phyloP scores from a whole-genome alignment of 1,140 invertebrate species.

The Physella acuta region DNA sequence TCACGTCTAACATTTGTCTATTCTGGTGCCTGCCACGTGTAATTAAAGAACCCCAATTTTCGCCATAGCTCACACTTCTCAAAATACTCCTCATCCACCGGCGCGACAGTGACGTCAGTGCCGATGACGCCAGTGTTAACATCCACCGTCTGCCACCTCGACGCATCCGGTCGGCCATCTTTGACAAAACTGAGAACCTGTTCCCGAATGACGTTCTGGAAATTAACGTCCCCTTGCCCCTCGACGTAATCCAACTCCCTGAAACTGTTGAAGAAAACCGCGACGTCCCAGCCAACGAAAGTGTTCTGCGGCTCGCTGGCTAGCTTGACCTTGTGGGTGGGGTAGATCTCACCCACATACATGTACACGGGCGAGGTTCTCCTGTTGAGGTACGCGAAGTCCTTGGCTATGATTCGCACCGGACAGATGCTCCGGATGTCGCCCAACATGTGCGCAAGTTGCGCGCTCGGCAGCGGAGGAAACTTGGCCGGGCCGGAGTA shows the following conservation, averaged over 20 bases:
- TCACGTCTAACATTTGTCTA: too few species aligned
- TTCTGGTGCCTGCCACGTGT: slow-evolving; percentile 7
- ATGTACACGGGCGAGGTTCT: neutral
- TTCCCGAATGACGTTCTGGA: slow-evolving; percentile 33
- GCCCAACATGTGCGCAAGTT: slow-evolving; percentile 1
- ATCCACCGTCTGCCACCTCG: slow-evolving; percentile 29
- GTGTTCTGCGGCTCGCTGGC: slow-evolving; percentile 5
- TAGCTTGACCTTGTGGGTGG: neutral
- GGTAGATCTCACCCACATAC: slow-evolving; percentile 14
- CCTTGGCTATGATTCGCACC: neutral
- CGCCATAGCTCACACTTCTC: slow-evolving; percentile 13
- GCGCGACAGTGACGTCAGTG: slow-evolving; percentile 9
- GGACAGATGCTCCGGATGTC: slow-evolving; percentile 14
- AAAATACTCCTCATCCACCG: neutral
- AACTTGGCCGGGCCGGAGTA: slow-evolving; percentile 1
- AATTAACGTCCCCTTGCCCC: slow-evolving; percentile 31
- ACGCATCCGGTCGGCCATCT: slow-evolving; percentile 32
- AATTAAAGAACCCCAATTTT: slow-evolving; percentile 6
- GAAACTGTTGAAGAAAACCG: slow-evolving; percentile 44
- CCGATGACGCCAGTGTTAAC: slow-evolving; percentile 10
- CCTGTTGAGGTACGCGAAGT: neutral
- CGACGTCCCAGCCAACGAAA: slow-evolving; percentile 43
- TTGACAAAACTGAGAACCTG: slow-evolving; percentile 39
- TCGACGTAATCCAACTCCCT: slow-evolving; percentile 32
- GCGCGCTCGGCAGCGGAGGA: neutral